These are phyloP conservation scores for Drosophila cognata DNA, from an alignment of 2,888 invertebrate species.

Conservation along the genomic window DNA sequence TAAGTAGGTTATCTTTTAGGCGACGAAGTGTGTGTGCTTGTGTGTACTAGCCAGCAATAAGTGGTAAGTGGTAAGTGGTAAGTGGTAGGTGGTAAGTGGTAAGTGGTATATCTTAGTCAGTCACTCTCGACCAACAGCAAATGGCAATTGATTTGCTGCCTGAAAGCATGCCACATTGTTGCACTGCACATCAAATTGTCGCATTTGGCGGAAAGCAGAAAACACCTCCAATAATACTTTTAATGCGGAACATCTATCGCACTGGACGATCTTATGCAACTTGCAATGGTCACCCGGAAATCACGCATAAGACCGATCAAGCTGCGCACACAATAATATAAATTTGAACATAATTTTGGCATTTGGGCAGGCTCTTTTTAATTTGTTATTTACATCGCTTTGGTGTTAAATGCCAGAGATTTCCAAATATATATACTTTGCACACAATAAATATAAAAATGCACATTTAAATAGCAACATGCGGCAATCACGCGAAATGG, in stretches of 20 bases:
- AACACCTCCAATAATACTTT: constrained; percentile 12
- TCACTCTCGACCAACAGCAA: not conserved
- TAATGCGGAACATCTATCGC: constrained; percentile 49
- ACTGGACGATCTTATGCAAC: constrained; percentile 38
- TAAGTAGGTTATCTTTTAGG: not conserved
- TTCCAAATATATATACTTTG: constrained; percentile 29
- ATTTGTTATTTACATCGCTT: constrained; percentile 44
- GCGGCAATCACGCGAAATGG: constrained; percentile 47
- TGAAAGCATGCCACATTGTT: constrained; percentile 46
- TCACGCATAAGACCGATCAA: constrained; percentile 62
- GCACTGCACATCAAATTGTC: not conserved
- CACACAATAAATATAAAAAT: constrained; percentile 21
- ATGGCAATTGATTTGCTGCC: constrained; percentile 25
- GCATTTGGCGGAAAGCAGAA: constrained; percentile 4
- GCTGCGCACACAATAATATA: constrained; percentile 43
- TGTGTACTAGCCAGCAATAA: too few species aligned
- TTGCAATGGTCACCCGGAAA: constrained; percentile 47
- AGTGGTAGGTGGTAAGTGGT: not conserved
- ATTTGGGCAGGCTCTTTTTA: constrained; percentile 17
- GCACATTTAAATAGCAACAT: constrained; percentile 40
- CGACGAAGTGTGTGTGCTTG: not conserved
- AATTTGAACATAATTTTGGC: constrained; percentile 39
- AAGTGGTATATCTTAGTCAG: not conserved
- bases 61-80: not conserved
- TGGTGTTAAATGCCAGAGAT: constrained; percentile 58